A percentile compares a stretch with the other conserved stretches of the same genome.
Evolutionary conservation across 2,797 vertebrate genomes (phyloP).

Genomic region (Erethizon dorsatum): DNA sequence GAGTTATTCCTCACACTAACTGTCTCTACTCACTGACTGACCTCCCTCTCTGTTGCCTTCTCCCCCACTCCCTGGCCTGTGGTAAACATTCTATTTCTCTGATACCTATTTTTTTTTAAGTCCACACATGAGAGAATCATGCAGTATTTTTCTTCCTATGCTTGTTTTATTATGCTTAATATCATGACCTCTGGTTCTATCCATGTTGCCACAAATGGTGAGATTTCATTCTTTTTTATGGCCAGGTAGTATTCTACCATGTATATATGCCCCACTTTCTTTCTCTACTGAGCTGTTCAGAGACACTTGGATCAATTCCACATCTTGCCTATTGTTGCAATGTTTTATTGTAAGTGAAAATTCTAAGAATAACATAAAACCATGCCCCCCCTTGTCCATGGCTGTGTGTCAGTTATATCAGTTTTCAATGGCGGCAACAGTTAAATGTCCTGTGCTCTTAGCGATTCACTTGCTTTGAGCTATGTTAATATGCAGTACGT

Average conservation of each 20-base stretch:
- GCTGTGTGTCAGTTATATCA: rapidly evolving
- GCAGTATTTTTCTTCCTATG: background rate
- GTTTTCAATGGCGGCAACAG: rapidly evolving
- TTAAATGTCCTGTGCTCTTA: rapidly evolving
- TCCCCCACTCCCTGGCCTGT: too few relatives aligned
- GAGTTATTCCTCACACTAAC: rapidly evolving
- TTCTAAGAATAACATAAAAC: background rate
- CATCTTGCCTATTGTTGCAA: background rate
- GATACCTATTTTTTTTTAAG: background rate
- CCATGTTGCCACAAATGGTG: background rate
- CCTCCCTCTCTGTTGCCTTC: rapidly evolving
- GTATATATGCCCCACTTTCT: background rate
- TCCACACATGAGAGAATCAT: too few relatives aligned
- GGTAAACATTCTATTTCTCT: too few relatives aligned
- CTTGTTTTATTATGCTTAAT: background rate
- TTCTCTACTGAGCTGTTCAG: background rate
- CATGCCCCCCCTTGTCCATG: rapidly evolving
- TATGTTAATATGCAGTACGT: rapidly evolving
- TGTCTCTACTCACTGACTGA: rapidly evolving
- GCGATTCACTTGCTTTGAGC: rapidly evolving
- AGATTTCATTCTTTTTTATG: background rate
- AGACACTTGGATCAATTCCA: background rate
- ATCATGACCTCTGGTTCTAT: background rate
- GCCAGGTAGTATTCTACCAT: background rate
- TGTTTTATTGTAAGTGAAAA: background rate